These are phyloP conservation scores for Plagiodera versicolora DNA, from an alignment of 2,888 invertebrate species.

Conservation along the genomic window DNA sequence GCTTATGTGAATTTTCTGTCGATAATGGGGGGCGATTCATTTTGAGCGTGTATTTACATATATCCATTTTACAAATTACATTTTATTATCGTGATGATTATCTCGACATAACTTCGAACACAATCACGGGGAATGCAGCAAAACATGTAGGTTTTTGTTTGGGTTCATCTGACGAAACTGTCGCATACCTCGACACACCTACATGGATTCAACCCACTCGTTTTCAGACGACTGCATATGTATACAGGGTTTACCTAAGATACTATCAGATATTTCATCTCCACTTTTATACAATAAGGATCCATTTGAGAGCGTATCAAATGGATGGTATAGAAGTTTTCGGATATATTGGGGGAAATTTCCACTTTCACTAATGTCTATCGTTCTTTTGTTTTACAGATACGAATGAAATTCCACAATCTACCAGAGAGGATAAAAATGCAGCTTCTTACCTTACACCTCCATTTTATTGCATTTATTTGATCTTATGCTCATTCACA, in stretches of 20 bases:
- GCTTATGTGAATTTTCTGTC: too few relatives aligned
- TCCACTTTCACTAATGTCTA: too few relatives aligned
- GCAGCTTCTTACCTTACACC: conserved; percentile 2
- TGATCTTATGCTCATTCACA: conserved; percentile 22
- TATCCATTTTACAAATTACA: conserved; percentile 8
- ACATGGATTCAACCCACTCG: conserved; percentile 11
- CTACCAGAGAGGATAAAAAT: conserved; percentile 25
- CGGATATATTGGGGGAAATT: too few relatives aligned
- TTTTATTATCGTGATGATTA: background rate
- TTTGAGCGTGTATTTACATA: too few relatives aligned
- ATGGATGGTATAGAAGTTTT: too few relatives aligned
- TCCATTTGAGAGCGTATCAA: too few relatives aligned
- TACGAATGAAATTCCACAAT: conserved; percentile 32
- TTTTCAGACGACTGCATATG: background rate
- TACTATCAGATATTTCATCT: too few relatives aligned
- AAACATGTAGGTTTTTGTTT: background rate
- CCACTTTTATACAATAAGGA: too few relatives aligned
- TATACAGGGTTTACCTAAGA: too few relatives aligned
- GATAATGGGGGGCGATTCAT: too few relatives aligned
- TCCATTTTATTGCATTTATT: conserved; percentile 13
- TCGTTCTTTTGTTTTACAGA: conserved; percentile 30
- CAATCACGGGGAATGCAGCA: background rate
- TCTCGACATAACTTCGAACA: background rate
- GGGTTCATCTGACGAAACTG: conserved; percentile 16
- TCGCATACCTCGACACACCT: conserved; percentile 21